Evolutionary conservation across 1,140 invertebrate genomes (phyloP), one percentile per base, ranked within the genome.

Genomic region (Arion vulgaris): DNA sequence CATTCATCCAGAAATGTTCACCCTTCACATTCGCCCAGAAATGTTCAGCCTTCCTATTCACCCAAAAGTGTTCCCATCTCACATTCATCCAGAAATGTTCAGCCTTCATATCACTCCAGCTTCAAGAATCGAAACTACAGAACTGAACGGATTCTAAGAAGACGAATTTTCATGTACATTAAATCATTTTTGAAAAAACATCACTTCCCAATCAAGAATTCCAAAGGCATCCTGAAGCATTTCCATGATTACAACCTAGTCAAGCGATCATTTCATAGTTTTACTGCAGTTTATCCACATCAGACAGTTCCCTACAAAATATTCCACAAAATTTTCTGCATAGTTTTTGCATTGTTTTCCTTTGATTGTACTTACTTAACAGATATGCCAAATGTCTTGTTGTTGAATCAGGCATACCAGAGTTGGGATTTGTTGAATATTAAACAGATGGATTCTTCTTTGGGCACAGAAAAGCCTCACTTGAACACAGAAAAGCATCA

Each of bases 171-270:
- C 28, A 23, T 66, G 19, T 28, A 66, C 28, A 32, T 66, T 32
- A 66, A 66, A 66, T 66, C 28, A 32, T 66, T 7, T 66, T 66
- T 66, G 11, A 66, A 34, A 66, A 66, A 66, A 66, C 32, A 66
- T 66, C 51, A 57, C 51, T 32, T 28, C 11, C 19, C 17, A 2
- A 2, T n/a, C 2, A 57, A n/a, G 4, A 57, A 57, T 15, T 57
- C 53, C 1, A 57, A 23, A 57, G 26, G 26, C 53, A 66, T n/a
- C 11, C 1, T 28, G 7, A 66, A 34, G n/a, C 62, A 17, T 7
- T 11, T 32, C n/a, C 41, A 39, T 72, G 26, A 72, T 2, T 72
- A 39, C n/a, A 32, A 26, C 36, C 13, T 72, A 39, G 13, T 72
- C 17, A 72, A 19, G n/a, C 2, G 38, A 26, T n/a, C n/a, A 28